Base-by-base conservation (phyloP, 2,888 invertebrate species). In the Myopa tessellatipennis region DNA sequence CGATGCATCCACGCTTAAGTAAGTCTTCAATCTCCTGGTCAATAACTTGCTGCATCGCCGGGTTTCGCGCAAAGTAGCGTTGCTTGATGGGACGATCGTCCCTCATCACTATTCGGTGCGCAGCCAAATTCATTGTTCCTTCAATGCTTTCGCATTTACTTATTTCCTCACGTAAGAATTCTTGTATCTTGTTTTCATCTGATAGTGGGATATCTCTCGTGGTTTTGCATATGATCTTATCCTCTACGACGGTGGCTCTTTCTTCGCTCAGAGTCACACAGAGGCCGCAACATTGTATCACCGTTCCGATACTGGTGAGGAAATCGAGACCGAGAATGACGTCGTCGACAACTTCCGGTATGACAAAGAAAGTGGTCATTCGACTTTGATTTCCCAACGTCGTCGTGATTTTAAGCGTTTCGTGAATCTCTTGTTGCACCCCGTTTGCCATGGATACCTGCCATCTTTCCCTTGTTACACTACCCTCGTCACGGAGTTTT, bases 81-180 rank as follows among this genome's bases (percentile, higher is more conserved):
- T 69, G 69, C 12, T 69, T 69, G 12, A 69, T 69, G 55, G 55
- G 55, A 14, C 16, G 55, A 55, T 55, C 55, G 55, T 55, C 55
- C 55, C 16, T 55, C 55, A 55, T 55, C 16, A 55, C 16, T 55
- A 55, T 55, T 55, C 55, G 1, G 16, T 55, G 55, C 55, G 55
- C 3, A 14, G 55, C 55, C 16, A 55, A 55, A 16, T 55, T 16
- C 12, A 3, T 55, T 55, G 16, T 55, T 55, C 3, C 55, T 55
- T 55, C 55, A 55, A 16, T 16, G 10, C 16, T 55, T 55, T 10
- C 55, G 16, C 1, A 55, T 3, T 55, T 10, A 3, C 55, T 55
- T 10, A 55, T 10, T 16, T 55, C 55, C 12, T 55, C 12, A 14
- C 16, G 55, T 16, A 55, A 55, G 3, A 55, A 55, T 3, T 16